Percentiles rank a stretch among this genome's conserved stretches.
Evolutionary conservation across 2,888 invertebrate species (phyloP).

Genomic region (Dynastes tityus): DNA sequence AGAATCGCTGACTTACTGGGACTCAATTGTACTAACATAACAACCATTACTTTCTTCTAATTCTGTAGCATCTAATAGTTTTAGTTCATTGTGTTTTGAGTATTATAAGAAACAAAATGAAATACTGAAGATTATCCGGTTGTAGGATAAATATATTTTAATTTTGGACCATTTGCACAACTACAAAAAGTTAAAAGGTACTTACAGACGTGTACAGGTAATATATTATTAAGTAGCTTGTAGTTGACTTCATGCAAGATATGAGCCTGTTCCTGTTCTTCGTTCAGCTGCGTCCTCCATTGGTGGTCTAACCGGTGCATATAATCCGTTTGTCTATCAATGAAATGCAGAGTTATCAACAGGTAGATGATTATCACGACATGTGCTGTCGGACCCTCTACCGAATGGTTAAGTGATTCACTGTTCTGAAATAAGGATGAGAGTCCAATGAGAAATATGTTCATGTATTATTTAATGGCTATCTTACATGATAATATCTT

Average conservation of each 20-base stretch:
- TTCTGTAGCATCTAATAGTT: too few species aligned
- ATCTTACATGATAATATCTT: conserved; percentile 68
- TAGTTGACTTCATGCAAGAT: conserved; percentile 91
- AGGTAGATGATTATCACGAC: conserved; percentile 83
- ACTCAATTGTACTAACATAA: too few species aligned
- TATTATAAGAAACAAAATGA: too few species aligned
- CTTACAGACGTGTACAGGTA: conserved; percentile 93
- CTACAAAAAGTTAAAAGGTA: conserved; percentile 43
- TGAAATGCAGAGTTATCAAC: conserved; percentile 84
- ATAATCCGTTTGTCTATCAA: conserved; percentile 92
- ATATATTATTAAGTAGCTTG: conserved; percentile 91
- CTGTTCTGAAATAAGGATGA: conserved; percentile 71
- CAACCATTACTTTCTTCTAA: too few species aligned
- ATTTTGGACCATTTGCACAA: background rate
- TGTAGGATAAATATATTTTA: background rate
- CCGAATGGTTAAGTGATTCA: conserved; percentile 80
- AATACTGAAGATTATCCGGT: too few species aligned
- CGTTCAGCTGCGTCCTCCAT: conserved; percentile 84
- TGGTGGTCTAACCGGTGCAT: conserved; percentile 87
- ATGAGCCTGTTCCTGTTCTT: conserved; percentile 89
- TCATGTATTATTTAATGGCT: background rate
- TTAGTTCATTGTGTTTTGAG: too few species aligned
- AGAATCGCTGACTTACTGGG: too few species aligned
- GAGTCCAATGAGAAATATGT: background rate
- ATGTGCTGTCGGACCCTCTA: conserved; percentile 82